Conservation (phyloP, 2,113 vertebrate species). For the Oreotragus oreotragus region DNA sequence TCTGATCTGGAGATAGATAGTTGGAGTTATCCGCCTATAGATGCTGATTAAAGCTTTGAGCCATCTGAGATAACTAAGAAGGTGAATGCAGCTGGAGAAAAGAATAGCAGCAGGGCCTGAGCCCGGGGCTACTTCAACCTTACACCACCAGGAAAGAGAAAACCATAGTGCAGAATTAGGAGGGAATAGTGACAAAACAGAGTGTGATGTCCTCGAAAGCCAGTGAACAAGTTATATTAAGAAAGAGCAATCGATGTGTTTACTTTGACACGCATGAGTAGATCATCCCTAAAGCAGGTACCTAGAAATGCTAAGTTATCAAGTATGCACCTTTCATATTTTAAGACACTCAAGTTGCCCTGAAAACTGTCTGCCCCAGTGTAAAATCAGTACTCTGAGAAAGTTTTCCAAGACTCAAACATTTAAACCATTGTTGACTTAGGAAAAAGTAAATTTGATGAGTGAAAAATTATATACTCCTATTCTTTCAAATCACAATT, state of each 20-base stretch:
- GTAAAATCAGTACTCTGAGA: not conserved
- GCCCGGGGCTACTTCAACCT: not conserved
- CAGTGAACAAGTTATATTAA: not conserved
- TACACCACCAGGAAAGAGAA: not conserved
- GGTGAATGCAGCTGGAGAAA: not conserved
- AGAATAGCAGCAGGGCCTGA: not conserved
- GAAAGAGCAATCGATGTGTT: not conserved
- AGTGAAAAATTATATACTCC: not conserved
- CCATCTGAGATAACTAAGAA: not conserved
- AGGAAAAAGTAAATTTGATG: not conserved
- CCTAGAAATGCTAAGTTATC: not conserved
- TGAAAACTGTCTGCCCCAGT: not conserved
- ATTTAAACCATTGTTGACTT: not conserved
- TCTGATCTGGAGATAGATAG: not conserved
- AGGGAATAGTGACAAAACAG: not conserved
- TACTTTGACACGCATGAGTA: not conserved
- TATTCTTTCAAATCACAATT: not conserved
- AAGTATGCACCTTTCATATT: not conserved
- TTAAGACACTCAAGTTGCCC: not conserved
- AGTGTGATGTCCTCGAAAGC: not conserved
- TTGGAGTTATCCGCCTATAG: not conserved
- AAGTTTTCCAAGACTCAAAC: not conserved
- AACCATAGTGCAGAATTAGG: not conserved
- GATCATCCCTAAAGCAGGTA: not conserved
- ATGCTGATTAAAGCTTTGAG: not conserved